Evolutionary conservation across 2,797 vertebrate species (phyloP).

Genomic region (Anguilla obscura): DNA sequence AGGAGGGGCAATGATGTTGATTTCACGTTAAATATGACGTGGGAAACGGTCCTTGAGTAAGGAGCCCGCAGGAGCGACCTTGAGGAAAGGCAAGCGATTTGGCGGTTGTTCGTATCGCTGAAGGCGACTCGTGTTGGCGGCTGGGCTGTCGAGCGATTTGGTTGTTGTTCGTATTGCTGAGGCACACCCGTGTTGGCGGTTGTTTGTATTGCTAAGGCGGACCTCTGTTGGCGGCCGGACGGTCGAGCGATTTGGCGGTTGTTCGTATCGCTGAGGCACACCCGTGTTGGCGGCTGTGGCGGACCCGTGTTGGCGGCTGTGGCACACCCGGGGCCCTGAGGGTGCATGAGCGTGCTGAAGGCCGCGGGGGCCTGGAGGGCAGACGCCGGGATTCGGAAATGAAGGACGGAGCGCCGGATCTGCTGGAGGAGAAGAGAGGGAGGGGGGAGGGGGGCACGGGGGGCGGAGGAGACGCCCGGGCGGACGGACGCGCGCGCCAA

Average conservation of each 20-base stretch:
- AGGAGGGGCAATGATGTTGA: background rate
- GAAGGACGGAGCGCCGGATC: slow-evolving; percentile 47
- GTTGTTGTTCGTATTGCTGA: background rate
- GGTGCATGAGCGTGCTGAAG: slow-evolving; percentile 1
- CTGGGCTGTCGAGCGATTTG: background rate
- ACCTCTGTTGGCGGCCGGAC: background rate
- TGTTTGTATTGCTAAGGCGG: background rate
- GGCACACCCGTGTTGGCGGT: background rate
- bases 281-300: too few species aligned
- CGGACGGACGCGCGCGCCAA: background rate
- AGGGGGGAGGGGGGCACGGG: slow-evolving; percentile 32
- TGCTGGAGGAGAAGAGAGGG: slow-evolving; percentile 23
- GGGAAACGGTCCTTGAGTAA: background rate
- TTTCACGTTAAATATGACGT: background rate
- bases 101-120: background rate
- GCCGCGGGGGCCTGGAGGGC: slow-evolving; percentile 14
- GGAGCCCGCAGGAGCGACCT: background rate
- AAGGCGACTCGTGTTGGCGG: background rate
- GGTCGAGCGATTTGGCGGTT: too few species aligned
- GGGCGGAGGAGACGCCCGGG: background rate
- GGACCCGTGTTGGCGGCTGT: too few species aligned
- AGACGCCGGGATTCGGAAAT: slow-evolving; percentile 40
- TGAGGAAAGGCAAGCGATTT: background rate
- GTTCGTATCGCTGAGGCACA: too few species aligned
- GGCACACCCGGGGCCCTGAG: background rate